Conservation (phyloP, 2,888 invertebrate genomes). For the Dicycla oo region DNA sequence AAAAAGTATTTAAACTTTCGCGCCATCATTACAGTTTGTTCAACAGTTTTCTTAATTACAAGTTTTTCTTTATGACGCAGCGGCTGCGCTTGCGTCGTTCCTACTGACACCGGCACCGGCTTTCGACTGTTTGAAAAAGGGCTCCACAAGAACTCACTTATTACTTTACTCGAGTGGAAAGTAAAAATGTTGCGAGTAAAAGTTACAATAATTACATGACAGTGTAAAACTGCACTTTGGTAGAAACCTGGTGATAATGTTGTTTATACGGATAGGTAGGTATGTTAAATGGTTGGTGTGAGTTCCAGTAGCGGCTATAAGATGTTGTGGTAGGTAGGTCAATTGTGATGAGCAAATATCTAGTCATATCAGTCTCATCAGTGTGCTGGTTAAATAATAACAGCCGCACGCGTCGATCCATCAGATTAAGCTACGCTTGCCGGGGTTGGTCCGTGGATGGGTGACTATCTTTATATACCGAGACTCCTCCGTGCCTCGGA, state of each 20-base stretch:
- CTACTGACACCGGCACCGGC: constrained; percentile 67
- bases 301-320: constrained; percentile 1
- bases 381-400: too few species aligned
- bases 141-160: constrained; percentile 72
- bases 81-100: constrained; percentile 60
- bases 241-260: constrained; percentile 17
- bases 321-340: not conserved
- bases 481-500: too few species aligned
- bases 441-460: too few species aligned
- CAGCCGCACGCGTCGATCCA: too few species aligned
- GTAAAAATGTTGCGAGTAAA: constrained; percentile 82
- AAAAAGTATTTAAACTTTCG: constrained; percentile 15
- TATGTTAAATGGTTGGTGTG: constrained; percentile 11
- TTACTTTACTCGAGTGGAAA: constrained; percentile 74
- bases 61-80: constrained; percentile 63
- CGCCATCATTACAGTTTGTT: not conserved
- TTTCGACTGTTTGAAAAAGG: constrained; percentile 84
- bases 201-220: constrained; percentile 73
- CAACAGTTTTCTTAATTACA: constrained; percentile 50
- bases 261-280: not conserved
- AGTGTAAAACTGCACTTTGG: constrained; percentile 56
- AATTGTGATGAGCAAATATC: constrained; percentile 10
- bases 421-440: too few species aligned
- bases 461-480: too few species aligned
- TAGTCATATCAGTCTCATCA: too few species aligned